Evolutionary conservation across 2,888 invertebrate genomes (phyloP).

Genomic region (Mythimna ferrago): DNA sequence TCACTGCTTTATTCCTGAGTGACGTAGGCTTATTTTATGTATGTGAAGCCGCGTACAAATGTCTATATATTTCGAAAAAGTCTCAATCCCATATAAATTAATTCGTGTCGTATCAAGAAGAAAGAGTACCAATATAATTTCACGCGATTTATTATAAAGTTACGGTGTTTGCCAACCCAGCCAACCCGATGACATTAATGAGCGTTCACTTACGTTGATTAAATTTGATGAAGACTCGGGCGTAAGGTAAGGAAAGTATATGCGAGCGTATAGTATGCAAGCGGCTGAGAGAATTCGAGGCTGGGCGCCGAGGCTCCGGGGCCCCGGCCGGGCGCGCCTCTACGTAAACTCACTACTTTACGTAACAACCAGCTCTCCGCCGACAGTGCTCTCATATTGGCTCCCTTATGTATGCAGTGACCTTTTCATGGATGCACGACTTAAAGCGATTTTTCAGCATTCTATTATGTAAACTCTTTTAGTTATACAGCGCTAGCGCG

Average conservation of each 20-base stretch:
- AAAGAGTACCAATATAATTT: too few species aligned
- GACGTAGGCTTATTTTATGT: too few species aligned
- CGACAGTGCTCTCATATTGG: constrained; percentile 54
- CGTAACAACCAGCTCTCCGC: constrained; percentile 51
- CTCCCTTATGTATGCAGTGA: constrained; percentile 61
- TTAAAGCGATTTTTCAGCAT: constrained; percentile 47
- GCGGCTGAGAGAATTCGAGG: constrained; percentile 46
- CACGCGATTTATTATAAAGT: too few species aligned
- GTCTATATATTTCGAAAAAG: too few species aligned
- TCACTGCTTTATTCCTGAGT: too few species aligned
- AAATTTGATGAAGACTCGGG: constrained; percentile 38
- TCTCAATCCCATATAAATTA: too few species aligned
- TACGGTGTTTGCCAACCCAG: too few species aligned
- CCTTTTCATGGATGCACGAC: constrained; percentile 58
- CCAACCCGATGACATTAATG: constrained; percentile 25
- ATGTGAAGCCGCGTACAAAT: too few species aligned
- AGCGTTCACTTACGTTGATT: constrained; percentile 46
- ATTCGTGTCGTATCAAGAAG: too few species aligned
- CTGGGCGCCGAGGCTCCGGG: constrained; percentile 10
- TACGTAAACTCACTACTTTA: constrained; percentile 62
- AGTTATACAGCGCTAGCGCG: constrained; percentile 17
- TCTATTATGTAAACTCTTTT: constrained; percentile 30
- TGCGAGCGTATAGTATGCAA: constrained; percentile 41
- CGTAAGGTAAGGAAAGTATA: constrained; percentile 42
- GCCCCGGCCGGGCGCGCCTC: constrained; percentile 12